phyloP scores from a whole-genome alignment of 2,797 vertebrate genomes.

The Rachycentron canadum region DNA sequence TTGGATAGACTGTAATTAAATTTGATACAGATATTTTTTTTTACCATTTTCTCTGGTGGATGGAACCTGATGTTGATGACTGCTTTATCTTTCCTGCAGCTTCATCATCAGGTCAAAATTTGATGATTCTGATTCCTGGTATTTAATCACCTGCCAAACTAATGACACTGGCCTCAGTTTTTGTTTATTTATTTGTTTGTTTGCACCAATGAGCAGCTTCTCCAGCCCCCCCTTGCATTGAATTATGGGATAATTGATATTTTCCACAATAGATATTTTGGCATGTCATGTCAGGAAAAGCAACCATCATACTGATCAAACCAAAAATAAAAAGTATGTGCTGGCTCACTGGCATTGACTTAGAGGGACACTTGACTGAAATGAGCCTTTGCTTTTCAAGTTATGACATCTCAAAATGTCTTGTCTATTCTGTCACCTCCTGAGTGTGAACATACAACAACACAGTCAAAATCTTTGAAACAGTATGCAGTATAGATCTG shows the following conservation, averaged over 20 bases:
- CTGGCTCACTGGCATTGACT: not conserved
- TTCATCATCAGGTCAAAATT: not conserved
- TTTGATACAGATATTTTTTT: not conserved
- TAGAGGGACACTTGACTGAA: not conserved
- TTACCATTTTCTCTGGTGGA: not conserved
- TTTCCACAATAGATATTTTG: constrained; percentile 6
- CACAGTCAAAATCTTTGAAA: not conserved
- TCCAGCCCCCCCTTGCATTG: not conserved
- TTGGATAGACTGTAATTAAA: not conserved
- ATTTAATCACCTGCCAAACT: not conserved
- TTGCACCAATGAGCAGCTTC: not conserved
- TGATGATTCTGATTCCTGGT: not conserved
- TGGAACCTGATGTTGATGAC: not conserved
- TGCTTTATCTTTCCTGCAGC: not conserved
- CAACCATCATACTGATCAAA: not conserved
- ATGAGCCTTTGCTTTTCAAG: not conserved
- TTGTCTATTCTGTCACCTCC: not conserved
- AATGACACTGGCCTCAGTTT: not conserved
- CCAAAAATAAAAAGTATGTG: not conserved
- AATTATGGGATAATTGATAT: not conserved
- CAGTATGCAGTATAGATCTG: not conserved
- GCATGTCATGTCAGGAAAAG: not conserved
- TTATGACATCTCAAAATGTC: not conserved
- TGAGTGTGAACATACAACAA: not conserved
- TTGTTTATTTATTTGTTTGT: not conserved